Base-by-base conservation (phyloP, 2,113 vertebrate genomes). In the Hiodon tergisus region DNA sequence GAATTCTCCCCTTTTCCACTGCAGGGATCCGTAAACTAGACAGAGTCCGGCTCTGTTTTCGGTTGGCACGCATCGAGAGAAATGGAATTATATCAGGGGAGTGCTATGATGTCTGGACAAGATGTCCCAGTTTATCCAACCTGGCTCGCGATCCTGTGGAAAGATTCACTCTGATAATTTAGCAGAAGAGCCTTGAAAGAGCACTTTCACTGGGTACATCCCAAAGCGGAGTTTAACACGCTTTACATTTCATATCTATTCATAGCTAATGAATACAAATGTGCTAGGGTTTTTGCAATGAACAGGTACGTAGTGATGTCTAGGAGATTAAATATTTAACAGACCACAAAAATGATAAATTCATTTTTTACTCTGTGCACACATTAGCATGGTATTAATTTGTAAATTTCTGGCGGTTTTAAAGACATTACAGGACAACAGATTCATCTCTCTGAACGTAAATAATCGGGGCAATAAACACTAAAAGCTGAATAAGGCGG, bases 71-170 rank as follows among this genome's bases (percentile, higher is more conserved):
- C 16, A 9, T 31, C 6, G 5, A 46, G 50, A 73, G 72, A 73
- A 65, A 65, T 48, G 17, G 59, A 73, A 63, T 73, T 73, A 73
- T 73, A 73, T 74, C 73, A 55, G 52, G 54, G 67, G 54, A 31
- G 31, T 31, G n/a, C 73, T 74, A 48, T n/a, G 63, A 67, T 74
- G 73, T 74, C 73, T 74, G 73, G 46, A 63, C 72, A 53, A 73
- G 72, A 74, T 74, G 73, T 66, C 73, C 73, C 57, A 50, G 17
- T 74, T 58, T 50, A 46, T 46, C 51, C n/a, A 10, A 51, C 63
- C 73, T 14, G 47, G 70, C 55, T 16, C 50, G 70, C 31, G 58
- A 48, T 67, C 62, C 72, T 63, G n/a, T 10, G 60, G 50, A 67
- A 14, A 74, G 51, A 66, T 55, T n/a, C 61, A 55, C 57, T 31